Conservation (phyloP, 2,797 vertebrate species). For the Darevskia mixta region DNA sequence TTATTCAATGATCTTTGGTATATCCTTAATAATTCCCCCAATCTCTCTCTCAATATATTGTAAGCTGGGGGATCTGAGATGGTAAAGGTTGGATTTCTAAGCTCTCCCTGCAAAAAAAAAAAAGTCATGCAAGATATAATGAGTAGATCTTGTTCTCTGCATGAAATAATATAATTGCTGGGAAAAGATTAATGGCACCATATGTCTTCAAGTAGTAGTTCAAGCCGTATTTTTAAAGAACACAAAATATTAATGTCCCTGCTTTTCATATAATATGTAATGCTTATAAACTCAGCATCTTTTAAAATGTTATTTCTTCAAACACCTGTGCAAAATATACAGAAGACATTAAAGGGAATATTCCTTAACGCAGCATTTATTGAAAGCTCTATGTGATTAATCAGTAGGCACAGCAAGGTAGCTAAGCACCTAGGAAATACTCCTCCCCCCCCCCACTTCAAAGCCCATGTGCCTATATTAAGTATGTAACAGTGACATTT, state of each 20-base stretch:
- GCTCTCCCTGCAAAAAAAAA: neutral
- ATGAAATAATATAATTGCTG: neutral
- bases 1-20: neutral
- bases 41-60: neutral
- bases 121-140: neutral
- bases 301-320: neutral
- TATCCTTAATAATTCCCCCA: neutral
- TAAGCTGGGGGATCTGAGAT: neutral
- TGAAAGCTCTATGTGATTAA: constrained; percentile 69
- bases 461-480: constrained; percentile 1
- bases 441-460: constrained; percentile 55
- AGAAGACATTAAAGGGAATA: neutral
- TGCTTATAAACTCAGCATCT: neutral
- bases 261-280: neutral
- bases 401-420: constrained; percentile 66
- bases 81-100: neutral
- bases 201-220: neutral
- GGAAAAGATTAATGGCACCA: neutral
- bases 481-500: neutral
- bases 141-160: neutral
- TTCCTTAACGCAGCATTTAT: constrained; percentile 61
- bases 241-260: neutral
- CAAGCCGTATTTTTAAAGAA: constrained; percentile 5
- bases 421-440: constrained; percentile 52
- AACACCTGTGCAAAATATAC: neutral